phyloP scores from a whole-genome alignment of 2,888 invertebrate genomes.

The Idaea biselata region DNA sequence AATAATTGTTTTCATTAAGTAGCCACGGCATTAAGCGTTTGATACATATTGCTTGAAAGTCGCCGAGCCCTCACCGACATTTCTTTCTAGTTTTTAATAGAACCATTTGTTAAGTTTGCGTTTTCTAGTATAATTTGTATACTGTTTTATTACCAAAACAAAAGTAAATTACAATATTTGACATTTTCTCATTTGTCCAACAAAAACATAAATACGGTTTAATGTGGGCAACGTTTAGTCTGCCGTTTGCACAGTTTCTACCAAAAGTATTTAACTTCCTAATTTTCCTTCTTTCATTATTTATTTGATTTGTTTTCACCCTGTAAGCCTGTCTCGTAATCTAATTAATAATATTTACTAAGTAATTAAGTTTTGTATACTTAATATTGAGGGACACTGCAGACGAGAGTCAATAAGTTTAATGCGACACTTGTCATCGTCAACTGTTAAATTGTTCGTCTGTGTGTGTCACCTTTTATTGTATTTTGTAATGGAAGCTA shows the following conservation, averaged over 20 bases:
- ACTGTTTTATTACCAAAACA: neutral
- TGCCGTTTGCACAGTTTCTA: neutral
- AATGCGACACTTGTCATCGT: neutral
- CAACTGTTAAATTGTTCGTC: neutral
- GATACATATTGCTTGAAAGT: too few species aligned
- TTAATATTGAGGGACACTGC: neutral
- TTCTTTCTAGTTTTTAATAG: neutral
- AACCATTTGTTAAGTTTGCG: neutral
- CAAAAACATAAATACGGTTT: neutral
- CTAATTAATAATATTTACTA: neutral
- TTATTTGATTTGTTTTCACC: neutral
- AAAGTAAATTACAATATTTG: neutral
- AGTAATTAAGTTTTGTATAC: neutral
- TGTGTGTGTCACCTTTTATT: conserved; percentile 19
- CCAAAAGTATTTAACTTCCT: neutral
- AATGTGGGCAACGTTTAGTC: neutral
- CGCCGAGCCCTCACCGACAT: neutral
- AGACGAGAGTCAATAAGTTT: neutral
- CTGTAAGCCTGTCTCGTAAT: neutral
- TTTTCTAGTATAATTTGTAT: neutral
- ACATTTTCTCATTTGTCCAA: neutral
- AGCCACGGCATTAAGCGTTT: neutral
- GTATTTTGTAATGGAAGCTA: conserved; percentile 54
- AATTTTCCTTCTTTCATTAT: neutral
- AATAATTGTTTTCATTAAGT: too few species aligned